phyloP scores from a whole-genome alignment of 2,797 vertebrate species.

The Manis crassicaudata region DNA sequence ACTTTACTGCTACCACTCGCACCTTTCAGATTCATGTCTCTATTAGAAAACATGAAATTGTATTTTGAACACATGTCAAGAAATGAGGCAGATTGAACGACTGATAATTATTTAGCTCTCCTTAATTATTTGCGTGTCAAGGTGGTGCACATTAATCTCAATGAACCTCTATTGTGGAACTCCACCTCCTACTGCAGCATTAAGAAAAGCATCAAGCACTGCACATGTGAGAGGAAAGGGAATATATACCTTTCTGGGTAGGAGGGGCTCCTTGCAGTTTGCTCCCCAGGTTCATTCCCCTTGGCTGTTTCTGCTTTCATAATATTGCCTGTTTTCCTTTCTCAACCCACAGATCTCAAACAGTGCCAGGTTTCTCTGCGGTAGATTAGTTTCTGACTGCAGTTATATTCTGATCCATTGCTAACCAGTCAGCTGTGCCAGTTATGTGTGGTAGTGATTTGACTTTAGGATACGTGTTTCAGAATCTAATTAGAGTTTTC shows the following conservation, averaged over 20 bases:
- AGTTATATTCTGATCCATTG: not conserved
- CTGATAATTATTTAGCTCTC: not conserved
- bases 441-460: not conserved
- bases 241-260: not conserved
- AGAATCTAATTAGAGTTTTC: not conserved
- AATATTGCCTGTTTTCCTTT: not conserved
- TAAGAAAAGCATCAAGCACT: not conserved
- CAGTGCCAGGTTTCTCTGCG: not conserved
- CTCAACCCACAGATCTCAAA: not conserved
- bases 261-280: not conserved
- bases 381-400: not conserved
- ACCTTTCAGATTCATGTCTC: not conserved
- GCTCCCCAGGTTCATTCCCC: not conserved
- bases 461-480: not conserved
- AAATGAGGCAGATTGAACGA: not conserved
- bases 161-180: not conserved
- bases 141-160: not conserved
- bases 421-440: not conserved
- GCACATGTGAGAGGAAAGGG: not conserved
- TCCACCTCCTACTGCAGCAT: not conserved
- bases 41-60: not conserved
- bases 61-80: not conserved
- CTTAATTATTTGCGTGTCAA: conserved; percentile 16
- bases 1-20: not conserved
- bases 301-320: not conserved